A percentile compares a stretch with the other conserved stretches of the same genome.
Conservation (phyloP, 1,140 invertebrate species). For the Drosophila insularis region DNA sequence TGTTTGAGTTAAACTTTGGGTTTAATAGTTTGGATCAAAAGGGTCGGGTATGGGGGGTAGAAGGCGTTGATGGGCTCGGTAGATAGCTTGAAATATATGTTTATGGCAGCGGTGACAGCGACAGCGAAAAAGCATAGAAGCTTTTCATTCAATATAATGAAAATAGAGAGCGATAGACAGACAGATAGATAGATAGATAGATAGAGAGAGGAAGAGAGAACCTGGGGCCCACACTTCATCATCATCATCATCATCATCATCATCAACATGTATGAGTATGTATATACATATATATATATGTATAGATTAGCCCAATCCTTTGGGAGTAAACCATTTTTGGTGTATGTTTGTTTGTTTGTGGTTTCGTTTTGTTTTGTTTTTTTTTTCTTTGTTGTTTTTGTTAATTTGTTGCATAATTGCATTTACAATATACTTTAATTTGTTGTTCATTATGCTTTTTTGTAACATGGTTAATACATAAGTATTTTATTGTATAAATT, state of each 20-base stretch:
- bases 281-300: background rate
- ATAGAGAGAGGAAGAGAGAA: too few relatives aligned
- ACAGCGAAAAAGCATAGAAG: conserved; percentile 49
- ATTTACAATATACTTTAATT: background rate
- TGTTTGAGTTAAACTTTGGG: too few relatives aligned
- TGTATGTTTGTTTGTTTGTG: conserved; percentile 22
- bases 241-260: background rate
- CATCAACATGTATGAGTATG: background rate
- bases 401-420: background rate
- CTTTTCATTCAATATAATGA: conserved; percentile 9
- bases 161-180: background rate
- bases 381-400: conserved; percentile 4
- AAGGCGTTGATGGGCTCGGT: background rate
- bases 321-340: conserved; percentile 22
- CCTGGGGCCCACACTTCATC: too few relatives aligned
- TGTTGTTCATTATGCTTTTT: background rate
- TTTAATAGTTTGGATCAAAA: background rate
- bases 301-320: background rate
- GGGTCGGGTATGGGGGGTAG: too few relatives aligned
- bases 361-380: conserved; percentile 2
- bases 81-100: background rate
- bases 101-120: background rate
- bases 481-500: background rate
- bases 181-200: too few relatives aligned
- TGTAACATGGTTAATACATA: background rate